Evolutionary conservation across 1,140 invertebrate species (phyloP).

Genomic region (Akabosia matsudoensis): DNA sequence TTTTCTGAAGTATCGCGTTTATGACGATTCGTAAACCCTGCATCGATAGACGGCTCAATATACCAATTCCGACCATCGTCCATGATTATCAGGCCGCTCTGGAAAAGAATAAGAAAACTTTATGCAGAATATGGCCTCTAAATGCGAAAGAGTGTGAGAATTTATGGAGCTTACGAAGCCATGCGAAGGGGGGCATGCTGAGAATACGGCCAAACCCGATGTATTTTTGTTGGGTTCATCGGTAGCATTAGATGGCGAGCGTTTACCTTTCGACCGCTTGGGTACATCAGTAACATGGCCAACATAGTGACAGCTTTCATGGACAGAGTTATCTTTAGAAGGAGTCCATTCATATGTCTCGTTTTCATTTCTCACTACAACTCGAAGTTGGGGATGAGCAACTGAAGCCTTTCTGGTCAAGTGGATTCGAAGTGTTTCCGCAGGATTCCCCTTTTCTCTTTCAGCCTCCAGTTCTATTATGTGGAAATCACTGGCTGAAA

Average conservation of each 20-base stretch:
- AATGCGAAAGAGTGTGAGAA: too few species aligned
- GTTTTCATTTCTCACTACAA: background rate
- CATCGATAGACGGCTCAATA: background rate
- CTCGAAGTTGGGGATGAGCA: background rate
- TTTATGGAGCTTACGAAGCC: slow-evolving; percentile 12
- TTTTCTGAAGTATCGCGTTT: too few species aligned
- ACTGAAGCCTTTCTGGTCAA: background rate
- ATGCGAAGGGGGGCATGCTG: background rate
- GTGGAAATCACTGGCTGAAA: background rate
- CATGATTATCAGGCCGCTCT: slow-evolving; percentile 8
- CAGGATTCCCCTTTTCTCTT: background rate
- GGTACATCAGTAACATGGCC: background rate
- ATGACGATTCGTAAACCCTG: too few species aligned
- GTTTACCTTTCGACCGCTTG: background rate
- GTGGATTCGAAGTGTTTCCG: background rate
- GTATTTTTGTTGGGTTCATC: background rate
- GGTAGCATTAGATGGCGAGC: background rate
- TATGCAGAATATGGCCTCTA: background rate
- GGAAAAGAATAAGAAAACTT: background rate
- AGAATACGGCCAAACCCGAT: background rate
- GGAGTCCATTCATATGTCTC: background rate
- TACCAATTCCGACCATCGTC: background rate
- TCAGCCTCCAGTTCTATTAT: slow-evolving; percentile 1
- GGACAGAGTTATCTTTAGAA: background rate
- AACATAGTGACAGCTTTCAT: background rate